A percentile compares a stretch with the other conserved stretches of the same genome.
These are phyloP conservation scores for Mythimna pallens DNA, from an alignment of 2,888 invertebrate species.

Conservation along the genomic window DNA sequence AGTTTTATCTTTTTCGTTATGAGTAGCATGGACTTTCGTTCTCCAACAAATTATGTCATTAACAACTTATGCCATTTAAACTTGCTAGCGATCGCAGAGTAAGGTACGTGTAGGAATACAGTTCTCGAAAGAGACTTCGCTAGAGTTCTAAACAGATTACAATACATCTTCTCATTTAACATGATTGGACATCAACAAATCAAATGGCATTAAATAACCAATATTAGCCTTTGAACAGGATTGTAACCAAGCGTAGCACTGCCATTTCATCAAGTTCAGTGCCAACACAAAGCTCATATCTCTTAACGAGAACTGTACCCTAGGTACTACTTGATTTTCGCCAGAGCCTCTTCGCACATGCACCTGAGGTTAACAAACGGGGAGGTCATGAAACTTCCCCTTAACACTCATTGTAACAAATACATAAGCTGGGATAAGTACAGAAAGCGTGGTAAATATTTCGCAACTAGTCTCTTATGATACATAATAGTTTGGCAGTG, in stretches of 20 bases:
- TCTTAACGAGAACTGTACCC: conserved; percentile 1
- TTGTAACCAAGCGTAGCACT: too few relatives aligned
- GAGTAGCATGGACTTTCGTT: neutral
- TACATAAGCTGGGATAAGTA: conserved; percentile 40
- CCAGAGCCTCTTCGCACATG: conserved; percentile 27
- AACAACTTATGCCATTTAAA: neutral
- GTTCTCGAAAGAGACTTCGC: conserved; percentile 6
- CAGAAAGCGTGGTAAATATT: conserved; percentile 36
- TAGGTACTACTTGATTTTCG: neutral
- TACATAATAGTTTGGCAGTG: neutral
- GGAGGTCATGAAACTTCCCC: neutral
- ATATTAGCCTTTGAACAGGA: too few relatives aligned
- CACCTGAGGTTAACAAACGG: conserved; percentile 9
- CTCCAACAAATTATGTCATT: neutral
- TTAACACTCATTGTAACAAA: conserved; percentile 31
- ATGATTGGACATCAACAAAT: too few relatives aligned
- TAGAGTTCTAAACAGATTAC: neutral
- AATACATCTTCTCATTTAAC: too few relatives aligned
- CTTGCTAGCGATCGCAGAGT: conserved; percentile 22
- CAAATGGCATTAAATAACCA: too few relatives aligned
- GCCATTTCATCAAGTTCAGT: too few relatives aligned
- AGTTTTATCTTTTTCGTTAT: too few relatives aligned
- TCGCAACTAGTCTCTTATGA: conserved; percentile 3
- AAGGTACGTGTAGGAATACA: neutral
- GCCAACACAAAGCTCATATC: neutral